Percentiles rank a stretch among this genome's conserved stretches.
Conservation (phyloP, 2,797 vertebrate genomes). For the Scolopax rusticola region DNA sequence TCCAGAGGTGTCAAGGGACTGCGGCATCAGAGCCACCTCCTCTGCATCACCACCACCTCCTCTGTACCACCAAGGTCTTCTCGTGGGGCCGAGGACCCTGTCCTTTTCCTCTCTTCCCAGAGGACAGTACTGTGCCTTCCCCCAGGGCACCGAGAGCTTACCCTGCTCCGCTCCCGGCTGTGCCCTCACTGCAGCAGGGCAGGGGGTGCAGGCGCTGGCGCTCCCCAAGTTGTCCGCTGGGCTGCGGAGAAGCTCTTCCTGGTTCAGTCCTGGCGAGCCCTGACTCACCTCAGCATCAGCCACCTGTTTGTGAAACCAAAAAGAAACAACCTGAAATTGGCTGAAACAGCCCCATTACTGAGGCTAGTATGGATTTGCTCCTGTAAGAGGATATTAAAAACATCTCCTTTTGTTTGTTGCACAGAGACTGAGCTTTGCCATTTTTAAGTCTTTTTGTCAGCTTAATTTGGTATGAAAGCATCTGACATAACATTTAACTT, state of each 20-base stretch:
- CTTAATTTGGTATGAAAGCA: neutral
- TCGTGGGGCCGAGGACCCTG: fast-evolving
- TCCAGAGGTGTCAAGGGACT: neutral
- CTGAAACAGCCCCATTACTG: neutral
- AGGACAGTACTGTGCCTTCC: fast-evolving
- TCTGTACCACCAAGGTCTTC: neutral
- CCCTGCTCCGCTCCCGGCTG: fast-evolving
- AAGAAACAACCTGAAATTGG: neutral
- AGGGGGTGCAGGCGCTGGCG: fast-evolving
- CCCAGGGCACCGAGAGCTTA: fast-evolving
- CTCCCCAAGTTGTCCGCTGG: fast-evolving
- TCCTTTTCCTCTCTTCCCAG: neutral
- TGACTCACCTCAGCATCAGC: neutral
- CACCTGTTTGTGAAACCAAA: neutral
- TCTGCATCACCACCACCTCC: neutral
- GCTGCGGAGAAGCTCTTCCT: neutral
- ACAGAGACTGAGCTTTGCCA: neutral
- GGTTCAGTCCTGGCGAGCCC: neutral
- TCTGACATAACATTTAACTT: conserved; percentile 38
- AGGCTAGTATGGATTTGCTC: neutral
- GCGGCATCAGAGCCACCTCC: fast-evolving
- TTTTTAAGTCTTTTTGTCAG: neutral
- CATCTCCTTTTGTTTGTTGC: neutral
- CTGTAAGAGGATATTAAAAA: neutral
- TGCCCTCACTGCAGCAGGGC: fast-evolving